Evolutionary conservation across 2,113 vertebrate species (phyloP).

Genomic region (Zapornia atra): DNA sequence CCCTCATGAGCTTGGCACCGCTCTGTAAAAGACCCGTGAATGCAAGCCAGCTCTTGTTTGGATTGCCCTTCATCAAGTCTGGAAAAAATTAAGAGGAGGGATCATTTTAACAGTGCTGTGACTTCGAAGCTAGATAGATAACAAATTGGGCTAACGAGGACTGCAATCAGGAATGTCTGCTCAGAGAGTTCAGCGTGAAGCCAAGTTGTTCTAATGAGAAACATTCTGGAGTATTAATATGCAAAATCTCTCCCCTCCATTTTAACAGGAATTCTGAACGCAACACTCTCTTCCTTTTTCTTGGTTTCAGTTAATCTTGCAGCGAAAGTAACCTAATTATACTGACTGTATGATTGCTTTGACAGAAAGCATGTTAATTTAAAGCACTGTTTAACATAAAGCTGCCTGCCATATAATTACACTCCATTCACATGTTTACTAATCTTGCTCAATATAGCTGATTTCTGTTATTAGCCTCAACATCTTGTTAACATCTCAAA

Average conservation of each 20-base stretch:
- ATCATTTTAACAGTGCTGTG: conserved; percentile 40
- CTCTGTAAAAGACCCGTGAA: conserved; percentile 16
- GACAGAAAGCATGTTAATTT: conserved; percentile 56
- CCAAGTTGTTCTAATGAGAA: neutral
- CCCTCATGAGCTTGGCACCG: conserved; percentile 12
- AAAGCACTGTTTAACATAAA: conserved; percentile 65
- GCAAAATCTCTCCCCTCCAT: neutral
- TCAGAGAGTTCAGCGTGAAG: conserved; percentile 28
- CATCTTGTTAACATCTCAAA: conserved; percentile 49
- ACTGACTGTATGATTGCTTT: conserved; percentile 20
- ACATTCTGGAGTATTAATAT: conserved; percentile 37
- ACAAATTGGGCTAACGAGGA: conserved; percentile 46
- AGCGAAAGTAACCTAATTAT: conserved; percentile 46
- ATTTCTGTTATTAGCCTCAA: conserved; percentile 66
- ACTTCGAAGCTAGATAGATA: conserved; percentile 36
- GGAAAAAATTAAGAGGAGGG: conserved; percentile 34
- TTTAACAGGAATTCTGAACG: neutral
- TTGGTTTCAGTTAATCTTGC: conserved; percentile 38
- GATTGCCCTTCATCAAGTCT: conserved; percentile 15
- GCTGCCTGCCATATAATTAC: conserved; percentile 65
- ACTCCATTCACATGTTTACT: conserved; percentile 67
- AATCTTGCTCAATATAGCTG: conserved; percentile 58
- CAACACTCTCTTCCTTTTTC: conserved; percentile 35
- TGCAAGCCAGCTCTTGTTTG: conserved; percentile 48
- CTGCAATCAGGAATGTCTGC: conserved; percentile 46